phyloP scores from a whole-genome alignment of 2,797 vertebrate genomes.

The Pteronotus mesoamericanus region DNA sequence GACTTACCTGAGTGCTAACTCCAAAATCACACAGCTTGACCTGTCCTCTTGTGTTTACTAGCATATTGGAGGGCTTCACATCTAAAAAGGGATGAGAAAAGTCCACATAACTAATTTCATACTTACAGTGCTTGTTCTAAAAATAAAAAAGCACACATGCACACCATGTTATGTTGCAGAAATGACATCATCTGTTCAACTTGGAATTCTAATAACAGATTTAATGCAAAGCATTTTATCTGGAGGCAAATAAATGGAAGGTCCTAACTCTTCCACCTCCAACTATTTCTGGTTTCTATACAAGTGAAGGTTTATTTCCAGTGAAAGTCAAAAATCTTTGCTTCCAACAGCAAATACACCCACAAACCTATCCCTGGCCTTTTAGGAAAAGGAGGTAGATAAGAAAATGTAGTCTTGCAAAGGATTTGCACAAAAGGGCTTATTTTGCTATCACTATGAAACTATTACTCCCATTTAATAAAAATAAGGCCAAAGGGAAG shows the following conservation, averaged over 20 bases:
- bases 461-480: neutral
- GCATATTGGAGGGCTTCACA: conserved; percentile 98
- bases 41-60: conserved; percentile 97
- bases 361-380: neutral
- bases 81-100: conserved; percentile 83
- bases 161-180: neutral
- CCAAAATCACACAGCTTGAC: conserved; percentile 99
- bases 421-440: conserved; percentile 7
- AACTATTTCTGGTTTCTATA: neutral
- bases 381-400: neutral
- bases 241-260: conserved; percentile 30
- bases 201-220: conserved; percentile 17
- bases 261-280: neutral
- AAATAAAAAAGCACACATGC: neutral
- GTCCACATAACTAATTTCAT: neutral
- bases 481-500: neutral
- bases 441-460: neutral
- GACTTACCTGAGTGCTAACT: conserved; percentile 96
- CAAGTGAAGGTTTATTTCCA: neutral
- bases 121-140: neutral
- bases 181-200: conserved; percentile 8
- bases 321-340: conserved; percentile 2
- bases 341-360: neutral
- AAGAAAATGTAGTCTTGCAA: conserved; percentile 8
- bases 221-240: conserved; percentile 28